Conservation (phyloP, 37 sponge, comb jelly and placozoan species). For the Diacarnus erythraeanus region DNA sequence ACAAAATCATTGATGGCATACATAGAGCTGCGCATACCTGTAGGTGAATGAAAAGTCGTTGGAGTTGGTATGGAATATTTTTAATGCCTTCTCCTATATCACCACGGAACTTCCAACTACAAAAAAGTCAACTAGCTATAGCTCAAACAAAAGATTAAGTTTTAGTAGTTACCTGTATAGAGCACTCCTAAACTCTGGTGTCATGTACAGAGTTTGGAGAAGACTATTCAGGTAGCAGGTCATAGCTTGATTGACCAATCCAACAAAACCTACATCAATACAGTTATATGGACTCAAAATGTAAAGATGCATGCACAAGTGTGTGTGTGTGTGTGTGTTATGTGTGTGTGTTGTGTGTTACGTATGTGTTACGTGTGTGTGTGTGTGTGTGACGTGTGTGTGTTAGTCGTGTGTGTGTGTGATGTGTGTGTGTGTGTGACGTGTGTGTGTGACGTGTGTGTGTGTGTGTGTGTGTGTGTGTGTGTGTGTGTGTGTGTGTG, state of each 20-base stretch:
- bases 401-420: too few species aligned
- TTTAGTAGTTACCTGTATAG: constrained; percentile 64
- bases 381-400: too few species aligned
- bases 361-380: too few species aligned
- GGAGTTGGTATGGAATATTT: constrained; percentile 90
- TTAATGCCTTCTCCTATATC: constrained; percentile 47
- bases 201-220: constrained; percentile 92
- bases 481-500: too few species aligned
- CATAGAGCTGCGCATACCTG: too few species aligned
- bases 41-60: constrained; percentile 81
- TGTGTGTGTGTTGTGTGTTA: too few species aligned
- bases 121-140: background rate
- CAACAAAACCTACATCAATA: constrained; percentile 86
- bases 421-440: too few species aligned
- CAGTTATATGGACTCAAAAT: too few species aligned
- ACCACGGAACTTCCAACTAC: constrained; percentile 26
- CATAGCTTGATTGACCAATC: constrained; percentile 97
- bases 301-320: too few species aligned
- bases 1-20: background rate
- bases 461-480: too few species aligned
- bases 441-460: too few species aligned
- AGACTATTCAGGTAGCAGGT: constrained; percentile 97
- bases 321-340: too few species aligned
- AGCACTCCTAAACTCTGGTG: constrained; percentile 95
- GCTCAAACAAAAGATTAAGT: background rate